These are phyloP conservation scores for Cyclura pinguis DNA, from an alignment of 2,797 vertebrate species.

Conservation along the genomic window DNA sequence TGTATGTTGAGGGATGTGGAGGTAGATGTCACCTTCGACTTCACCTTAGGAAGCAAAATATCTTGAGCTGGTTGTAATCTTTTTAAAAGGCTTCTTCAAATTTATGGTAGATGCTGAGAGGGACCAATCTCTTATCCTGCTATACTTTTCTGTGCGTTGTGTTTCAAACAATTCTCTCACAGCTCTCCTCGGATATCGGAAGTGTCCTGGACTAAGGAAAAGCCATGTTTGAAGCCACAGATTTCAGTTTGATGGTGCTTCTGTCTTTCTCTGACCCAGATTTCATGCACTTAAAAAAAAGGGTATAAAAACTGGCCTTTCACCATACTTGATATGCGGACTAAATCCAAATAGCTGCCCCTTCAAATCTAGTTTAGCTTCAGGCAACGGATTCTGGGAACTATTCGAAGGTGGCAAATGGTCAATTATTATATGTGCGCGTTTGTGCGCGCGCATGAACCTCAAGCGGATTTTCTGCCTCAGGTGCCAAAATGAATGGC, in stretches of 20 bases:
- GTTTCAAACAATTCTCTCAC: not conserved
- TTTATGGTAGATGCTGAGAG: not conserved
- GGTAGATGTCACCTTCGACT: not conserved
- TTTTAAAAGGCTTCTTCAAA: not conserved
- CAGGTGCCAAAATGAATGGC: slow-evolving; percentile 3
- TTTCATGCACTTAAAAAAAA: not conserved
- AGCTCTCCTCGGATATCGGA: not conserved
- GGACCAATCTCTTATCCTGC: not conserved
- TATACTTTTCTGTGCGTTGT: not conserved
- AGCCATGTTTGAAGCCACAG: not conserved
- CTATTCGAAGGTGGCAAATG: not conserved
- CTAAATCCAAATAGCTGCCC: not conserved
- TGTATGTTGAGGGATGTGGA: not conserved
- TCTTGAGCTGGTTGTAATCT: not conserved
- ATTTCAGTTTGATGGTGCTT: no score
- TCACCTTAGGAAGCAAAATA: not conserved
- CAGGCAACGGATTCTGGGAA: no score
- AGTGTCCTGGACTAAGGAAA: not conserved
- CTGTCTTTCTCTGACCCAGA: not conserved
- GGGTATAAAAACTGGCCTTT: no score
- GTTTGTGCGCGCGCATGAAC: not conserved
- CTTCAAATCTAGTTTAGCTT: not conserved
- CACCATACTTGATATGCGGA: not conserved
- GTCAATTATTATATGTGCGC: not conserved
- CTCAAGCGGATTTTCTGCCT: slow-evolving; percentile 7